Percentiles rank a stretch among this genome's conserved stretches.
These are phyloP conservation scores for Scaptomyza hsui DNA, from an alignment of 1,140 invertebrate species.

Conservation along the genomic window DNA sequence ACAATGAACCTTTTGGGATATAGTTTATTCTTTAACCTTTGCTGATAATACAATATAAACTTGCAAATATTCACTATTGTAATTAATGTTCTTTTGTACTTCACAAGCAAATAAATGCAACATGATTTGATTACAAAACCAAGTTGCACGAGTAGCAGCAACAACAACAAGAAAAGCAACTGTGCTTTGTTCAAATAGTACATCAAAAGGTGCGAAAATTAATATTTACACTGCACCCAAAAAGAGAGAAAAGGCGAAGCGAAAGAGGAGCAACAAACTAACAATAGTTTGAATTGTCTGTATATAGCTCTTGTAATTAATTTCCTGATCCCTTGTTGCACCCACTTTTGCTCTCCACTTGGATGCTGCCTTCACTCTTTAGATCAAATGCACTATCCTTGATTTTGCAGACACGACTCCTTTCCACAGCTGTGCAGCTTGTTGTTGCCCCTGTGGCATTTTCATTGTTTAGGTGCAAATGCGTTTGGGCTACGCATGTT, in stretches of 20 bases:
- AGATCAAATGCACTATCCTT: conserved; percentile 69
- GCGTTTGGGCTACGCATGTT: conserved; percentile 67
- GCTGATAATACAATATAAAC: too few relatives aligned
- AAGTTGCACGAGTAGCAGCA: not conserved
- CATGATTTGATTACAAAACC: conserved; percentile 59
- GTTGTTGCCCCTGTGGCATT: conserved; percentile 57
- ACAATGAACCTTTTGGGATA: too few relatives aligned
- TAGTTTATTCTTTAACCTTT: too few relatives aligned
- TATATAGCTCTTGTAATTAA: conserved; percentile 53
- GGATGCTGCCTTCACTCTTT: conserved; percentile 51
- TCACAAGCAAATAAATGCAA: conserved; percentile 56
- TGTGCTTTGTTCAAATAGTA: conserved; percentile 23
- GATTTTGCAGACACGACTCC: not conserved
- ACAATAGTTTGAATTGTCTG: conserved; percentile 43
- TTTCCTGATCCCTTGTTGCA: conserved; percentile 32
- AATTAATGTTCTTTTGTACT: too few relatives aligned
- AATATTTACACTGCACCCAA: conserved; percentile 61
- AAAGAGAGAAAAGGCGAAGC: conserved; percentile 2
- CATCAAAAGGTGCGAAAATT: conserved; percentile 71
- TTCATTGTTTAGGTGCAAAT: conserved; percentile 70
- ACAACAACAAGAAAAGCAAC: conserved; percentile 24
- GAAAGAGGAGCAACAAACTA: not conserved
- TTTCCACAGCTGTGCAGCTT: conserved; percentile 28
- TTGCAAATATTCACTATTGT: too few relatives aligned
- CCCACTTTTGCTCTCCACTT: not conserved